Evolutionary conservation across 2,888 invertebrate species (phyloP), one percentile per base, ranked within the genome.

Genomic region (Tryphoninae sp.): DNA sequence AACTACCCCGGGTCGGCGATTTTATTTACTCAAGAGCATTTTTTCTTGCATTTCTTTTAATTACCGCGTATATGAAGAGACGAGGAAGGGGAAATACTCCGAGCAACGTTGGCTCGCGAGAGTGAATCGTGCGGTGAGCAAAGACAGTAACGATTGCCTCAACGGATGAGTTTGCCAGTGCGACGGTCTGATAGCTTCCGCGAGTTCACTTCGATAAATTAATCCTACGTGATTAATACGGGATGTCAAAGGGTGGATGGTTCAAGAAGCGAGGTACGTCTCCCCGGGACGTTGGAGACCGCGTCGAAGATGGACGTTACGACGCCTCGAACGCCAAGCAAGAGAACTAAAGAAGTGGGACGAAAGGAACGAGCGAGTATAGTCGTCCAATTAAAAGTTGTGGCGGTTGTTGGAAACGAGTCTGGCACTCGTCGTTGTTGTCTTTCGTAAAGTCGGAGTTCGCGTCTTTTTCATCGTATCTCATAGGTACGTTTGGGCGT

Each of bases 321-420:
- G 69, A 65, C 51, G 71, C 13, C 6, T 33, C 33, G 53, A 51
- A 55, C 62, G 26, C 59, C 59, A 61, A 75, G 49, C 22, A 69
- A 69, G 42, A 75, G 59, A 55, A 64, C 19, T 23, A 58, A 49
- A 71, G 42, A 11, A 40, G 2, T 51, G 19, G 33, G 53, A 67
- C 22, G 51, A 59, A 45, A 33, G 59, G 7, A 49, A 67, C 45
- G 51, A 58, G 62, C 68, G 49, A 62, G 65, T 73, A 73, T 73
- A 82, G 79, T 79, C 72, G 68, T 82, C 82, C 82, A 82, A 82
- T 82, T 82, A 82, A 82, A 82, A 82, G 79, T 82, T 82, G 82
- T 76, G 68, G 82, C 72, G 62, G 68, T 68, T 58, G 76, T 79
- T 79, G 68, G 82, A 79, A 79, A 79, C 76, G 82, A 79, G 79